A percentile compares a stretch with the other conserved stretches of the same genome.
Conservation (phyloP, 2,888 invertebrate genomes). For the Drosophila mettleri region DNA sequence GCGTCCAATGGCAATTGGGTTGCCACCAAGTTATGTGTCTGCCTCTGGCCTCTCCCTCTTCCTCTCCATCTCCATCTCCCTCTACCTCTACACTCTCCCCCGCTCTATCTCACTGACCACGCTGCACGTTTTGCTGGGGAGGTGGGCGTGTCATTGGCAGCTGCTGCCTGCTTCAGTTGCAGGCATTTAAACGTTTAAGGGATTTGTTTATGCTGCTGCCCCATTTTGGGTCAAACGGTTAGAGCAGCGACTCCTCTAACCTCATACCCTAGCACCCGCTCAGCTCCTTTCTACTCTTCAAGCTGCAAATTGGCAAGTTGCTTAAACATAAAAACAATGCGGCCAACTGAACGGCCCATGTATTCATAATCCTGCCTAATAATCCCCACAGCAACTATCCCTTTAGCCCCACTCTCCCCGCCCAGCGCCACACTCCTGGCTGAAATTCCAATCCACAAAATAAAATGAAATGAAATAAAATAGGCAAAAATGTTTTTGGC, state of each 20-base stretch:
- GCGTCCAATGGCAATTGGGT: slow-evolving; percentile 61
- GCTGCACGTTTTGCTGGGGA: slow-evolving; percentile 36
- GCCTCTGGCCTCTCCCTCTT: neutral
- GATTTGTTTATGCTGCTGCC: slow-evolving; percentile 73
- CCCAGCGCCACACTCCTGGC: neutral
- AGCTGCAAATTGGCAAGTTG: slow-evolving; percentile 67
- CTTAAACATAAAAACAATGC: slow-evolving; percentile 76
- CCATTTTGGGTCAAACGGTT: slow-evolving; percentile 58
- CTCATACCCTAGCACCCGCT: neutral
- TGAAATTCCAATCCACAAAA: slow-evolving; percentile 18
- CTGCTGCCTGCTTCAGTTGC: slow-evolving; percentile 64
- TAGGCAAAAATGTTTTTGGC: slow-evolving; percentile 49
- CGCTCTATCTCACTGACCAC: neutral
- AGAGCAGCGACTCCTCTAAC: slow-evolving; percentile 3
- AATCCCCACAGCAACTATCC: slow-evolving; percentile 66
- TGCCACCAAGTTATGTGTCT: slow-evolving; percentile 69
- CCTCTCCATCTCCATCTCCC: neutral
- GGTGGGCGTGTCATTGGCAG: slow-evolving; percentile 57
- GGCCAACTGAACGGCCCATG: slow-evolving; percentile 74
- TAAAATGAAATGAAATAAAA: slow-evolving; percentile 60
- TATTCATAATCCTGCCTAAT: slow-evolving; percentile 76
- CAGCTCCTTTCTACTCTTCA: neutral
- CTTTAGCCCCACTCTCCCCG: too few species aligned
- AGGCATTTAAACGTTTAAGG: slow-evolving; percentile 78
- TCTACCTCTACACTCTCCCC: neutral